These are phyloP conservation scores for Anser cygnoides DNA, from an alignment of 2,113 vertebrate genomes.

Conservation along the genomic window DNA sequence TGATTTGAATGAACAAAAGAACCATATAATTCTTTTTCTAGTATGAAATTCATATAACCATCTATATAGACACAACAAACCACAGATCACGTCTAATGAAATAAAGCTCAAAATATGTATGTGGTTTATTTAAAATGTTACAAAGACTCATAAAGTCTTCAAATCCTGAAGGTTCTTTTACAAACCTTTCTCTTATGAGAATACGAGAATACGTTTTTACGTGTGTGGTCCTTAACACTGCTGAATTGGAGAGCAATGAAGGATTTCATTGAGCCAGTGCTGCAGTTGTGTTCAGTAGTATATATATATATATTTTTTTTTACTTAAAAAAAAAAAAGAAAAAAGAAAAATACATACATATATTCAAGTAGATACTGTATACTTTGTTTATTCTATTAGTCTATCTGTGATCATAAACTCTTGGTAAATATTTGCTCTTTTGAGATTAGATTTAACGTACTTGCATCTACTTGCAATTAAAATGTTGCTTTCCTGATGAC, in stretches of 20 bases:
- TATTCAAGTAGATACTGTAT: constrained; percentile 26
- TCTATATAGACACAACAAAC: neutral
- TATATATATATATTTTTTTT: neutral
- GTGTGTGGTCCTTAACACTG: neutral
- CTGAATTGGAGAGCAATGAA: neutral
- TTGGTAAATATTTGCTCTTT: constrained; percentile 62
- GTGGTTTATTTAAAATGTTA: neutral
- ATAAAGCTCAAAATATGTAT: neutral
- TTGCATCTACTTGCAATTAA: constrained; percentile 48
- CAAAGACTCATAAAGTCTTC: neutral
- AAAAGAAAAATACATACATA: neutral
- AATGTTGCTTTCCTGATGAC: constrained; percentile 18
- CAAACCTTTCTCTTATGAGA: neutral
- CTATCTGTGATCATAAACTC: constrained; percentile 59
- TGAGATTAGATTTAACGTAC: constrained; percentile 57
- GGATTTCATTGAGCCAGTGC: neutral
- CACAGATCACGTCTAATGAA: neutral
- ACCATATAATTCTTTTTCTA: neutral
- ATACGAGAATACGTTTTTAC: neutral
- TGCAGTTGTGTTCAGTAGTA: constrained; percentile 9
- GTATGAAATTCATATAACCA: neutral
- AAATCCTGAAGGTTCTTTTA: neutral
- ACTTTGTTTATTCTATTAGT: constrained; percentile 45
- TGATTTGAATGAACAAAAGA: neutral
- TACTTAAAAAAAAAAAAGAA: neutral